phyloP scores from a whole-genome alignment of 2,113 vertebrate genomes.

The Nannobrachium achirus region DNA sequence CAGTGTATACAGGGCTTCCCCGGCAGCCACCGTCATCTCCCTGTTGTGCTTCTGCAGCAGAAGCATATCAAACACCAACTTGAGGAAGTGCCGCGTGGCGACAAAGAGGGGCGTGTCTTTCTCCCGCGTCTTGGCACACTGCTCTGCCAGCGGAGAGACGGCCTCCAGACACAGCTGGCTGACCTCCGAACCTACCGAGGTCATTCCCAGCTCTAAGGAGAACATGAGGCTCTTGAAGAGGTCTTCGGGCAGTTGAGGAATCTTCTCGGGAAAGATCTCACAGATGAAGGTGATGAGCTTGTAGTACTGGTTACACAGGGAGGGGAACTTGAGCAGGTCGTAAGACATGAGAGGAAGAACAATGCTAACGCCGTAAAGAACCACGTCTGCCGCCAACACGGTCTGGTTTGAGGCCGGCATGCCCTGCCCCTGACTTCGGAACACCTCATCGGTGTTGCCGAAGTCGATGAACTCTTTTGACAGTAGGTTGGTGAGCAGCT shows the following conservation, averaged over 20 bases:
- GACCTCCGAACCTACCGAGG: conserved; percentile 97
- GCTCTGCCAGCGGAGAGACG: conserved; percentile 93
- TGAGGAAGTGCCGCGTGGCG: conserved; percentile 97
- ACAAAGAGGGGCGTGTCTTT: conserved; percentile 93
- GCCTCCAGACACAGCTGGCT: conserved; percentile 97
- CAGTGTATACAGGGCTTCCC: conserved; percentile 97
- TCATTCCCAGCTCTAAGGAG: conserved; percentile 97
- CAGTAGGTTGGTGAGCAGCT: conserved; percentile 96
- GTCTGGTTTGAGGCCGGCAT: conserved; percentile 84
- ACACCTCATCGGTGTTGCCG: conserved; percentile 97
- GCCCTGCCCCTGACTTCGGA: conserved; percentile 92
- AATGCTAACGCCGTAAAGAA: conserved; percentile 96
- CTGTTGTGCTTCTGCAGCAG: conserved; percentile 98
- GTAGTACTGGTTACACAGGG: conserved; percentile 99
- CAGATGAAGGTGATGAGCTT: conserved; percentile 99
- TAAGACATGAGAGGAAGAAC: conserved; percentile 98
- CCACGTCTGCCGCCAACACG: conserved; percentile 95
- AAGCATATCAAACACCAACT: conserved; percentile 99
- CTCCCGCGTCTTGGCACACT: conserved; percentile 96
- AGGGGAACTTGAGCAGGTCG: conserved; percentile 98
- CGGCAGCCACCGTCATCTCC: conserved; percentile 96
- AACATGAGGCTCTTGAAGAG: conserved; percentile 99
- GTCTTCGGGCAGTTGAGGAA: conserved; percentile 97
- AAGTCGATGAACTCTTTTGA: conserved; percentile 99
- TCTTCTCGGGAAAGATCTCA: conserved; percentile 99